These are phyloP conservation scores for Xanthia icteritia DNA, from an alignment of 2,888 invertebrate genomes.

Conservation along the genomic window DNA sequence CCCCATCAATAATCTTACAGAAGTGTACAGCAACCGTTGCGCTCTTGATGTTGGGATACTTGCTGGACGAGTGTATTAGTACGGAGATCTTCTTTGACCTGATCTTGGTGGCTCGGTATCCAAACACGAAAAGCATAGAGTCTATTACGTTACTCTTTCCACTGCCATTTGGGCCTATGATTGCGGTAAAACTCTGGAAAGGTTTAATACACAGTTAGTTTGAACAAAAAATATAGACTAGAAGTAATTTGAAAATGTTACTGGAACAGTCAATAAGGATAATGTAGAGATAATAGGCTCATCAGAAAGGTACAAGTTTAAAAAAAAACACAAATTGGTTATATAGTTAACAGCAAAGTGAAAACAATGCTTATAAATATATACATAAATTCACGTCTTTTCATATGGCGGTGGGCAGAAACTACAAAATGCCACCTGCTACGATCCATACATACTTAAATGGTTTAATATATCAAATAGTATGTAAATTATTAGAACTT, in stretches of 20 bases:
- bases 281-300: background rate
- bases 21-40: conserved; percentile 98
- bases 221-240: background rate
- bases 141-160: conserved; percentile 99
- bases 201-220: background rate
- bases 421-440: background rate
- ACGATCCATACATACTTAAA: background rate
- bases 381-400: background rate
- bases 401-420: background rate
- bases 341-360: background rate
- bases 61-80: conserved; percentile 97
- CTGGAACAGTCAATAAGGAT: too few relatives aligned
- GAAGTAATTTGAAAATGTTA: background rate
- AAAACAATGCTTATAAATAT: background rate
- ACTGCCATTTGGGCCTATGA: conserved; percentile 99
- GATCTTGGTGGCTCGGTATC: conserved; percentile 98
- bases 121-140: conserved; percentile 99
- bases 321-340: background rate
- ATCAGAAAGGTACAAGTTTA: background rate
- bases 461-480: background rate
- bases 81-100: conserved; percentile 98
- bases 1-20: conserved; percentile 94
- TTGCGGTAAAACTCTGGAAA: conserved; percentile 97
- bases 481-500: background rate
- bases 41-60: conserved; percentile 93